Conservation (phyloP, 2,888 invertebrate species). For the Troilus luridus region DNA sequence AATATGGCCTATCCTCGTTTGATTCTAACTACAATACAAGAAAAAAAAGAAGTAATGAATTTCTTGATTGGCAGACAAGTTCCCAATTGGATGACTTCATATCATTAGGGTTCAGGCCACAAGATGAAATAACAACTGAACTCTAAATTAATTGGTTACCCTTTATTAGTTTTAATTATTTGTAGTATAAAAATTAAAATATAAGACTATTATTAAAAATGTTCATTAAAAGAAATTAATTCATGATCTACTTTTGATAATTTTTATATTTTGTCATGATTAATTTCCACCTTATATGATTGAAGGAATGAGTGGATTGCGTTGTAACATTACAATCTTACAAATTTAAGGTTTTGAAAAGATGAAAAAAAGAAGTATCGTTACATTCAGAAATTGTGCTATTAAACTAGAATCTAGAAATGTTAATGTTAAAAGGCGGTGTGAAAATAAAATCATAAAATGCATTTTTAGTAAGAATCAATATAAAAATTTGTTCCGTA, state of each 20-base stretch:
- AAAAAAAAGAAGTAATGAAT: slow-evolving; percentile 64
- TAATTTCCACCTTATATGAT: neutral
- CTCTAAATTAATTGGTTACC: slow-evolving; percentile 60
- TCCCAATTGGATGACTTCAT: slow-evolving; percentile 79
- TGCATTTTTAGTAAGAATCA: too few species aligned
- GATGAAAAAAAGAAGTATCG: too few species aligned
- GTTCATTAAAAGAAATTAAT: neutral
- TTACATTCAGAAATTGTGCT: too few species aligned
- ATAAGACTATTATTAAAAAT: neutral
- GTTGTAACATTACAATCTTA: too few species aligned
- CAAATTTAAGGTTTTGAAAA: too few species aligned
- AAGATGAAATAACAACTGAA: slow-evolving; percentile 90
- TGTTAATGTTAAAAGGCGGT: too few species aligned
- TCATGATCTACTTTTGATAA: neutral
- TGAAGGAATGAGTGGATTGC: neutral
- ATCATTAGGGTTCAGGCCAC: slow-evolving; percentile 87
- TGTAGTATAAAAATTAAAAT: neutral
- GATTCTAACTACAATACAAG: slow-evolving; percentile 68
- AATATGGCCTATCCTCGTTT: slow-evolving; percentile 69
- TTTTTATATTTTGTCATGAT: neutral
- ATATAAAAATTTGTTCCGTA: too few species aligned
- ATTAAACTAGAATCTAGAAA: too few species aligned
- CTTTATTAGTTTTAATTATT: slow-evolving; percentile 43
- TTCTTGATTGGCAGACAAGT: slow-evolving; percentile 61
- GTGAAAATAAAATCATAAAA: too few species aligned